Base-by-base conservation (phyloP, 2,888 invertebrate species). In the Amphipyra berbera region DNA sequence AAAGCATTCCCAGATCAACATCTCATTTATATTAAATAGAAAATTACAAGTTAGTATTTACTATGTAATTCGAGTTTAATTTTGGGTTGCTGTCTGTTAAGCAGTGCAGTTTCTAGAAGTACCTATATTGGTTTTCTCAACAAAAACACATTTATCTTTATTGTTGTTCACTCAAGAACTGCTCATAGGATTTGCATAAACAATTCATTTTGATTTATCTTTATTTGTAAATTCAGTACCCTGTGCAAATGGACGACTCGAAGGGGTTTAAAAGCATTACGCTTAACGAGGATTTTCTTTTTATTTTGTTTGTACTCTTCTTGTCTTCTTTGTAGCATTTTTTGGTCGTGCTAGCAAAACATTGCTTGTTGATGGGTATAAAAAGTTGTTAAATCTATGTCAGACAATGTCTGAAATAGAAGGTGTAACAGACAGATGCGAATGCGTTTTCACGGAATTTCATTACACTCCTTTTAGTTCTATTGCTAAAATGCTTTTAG, bases 121-220 rank as follows among this genome's bases (percentile, higher is more conserved):
- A n/a, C n/a, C n/a, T n/a, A 63, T 69, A 71, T 71, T 74, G 75
- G 75, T 74, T 71, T 69, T 63, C 69, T 59, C 35, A 68, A 71
- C 63, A 55, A 56, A 71, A 74, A 49, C 59, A 63, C 71, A 63
- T 71, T 74, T 74, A 35, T 71, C 71, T 71, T 74, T 71, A 71
- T 71, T 68, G 52, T 69, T 56, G 55, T 69, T 69, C 75, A 74
- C 71, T 74, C 75, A 71, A 71, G 75, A 74, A 53, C 53, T 71
- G 59, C 63, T 56, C 70, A 53, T 59, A 53, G 70, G 55, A 74
- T 74, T 71, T 71, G 70, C 71, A 71, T 71, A 71, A 74, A 63
- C 75, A 74, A 71, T 71, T 71, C 69, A 74, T 71, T 71, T 68
- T 63, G 48, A 74, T 71, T 71, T 55, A 42, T 49, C 58, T 74